phyloP scores from a whole-genome alignment of 2,888 invertebrate genomes.

The Parnassius smintheus region DNA sequence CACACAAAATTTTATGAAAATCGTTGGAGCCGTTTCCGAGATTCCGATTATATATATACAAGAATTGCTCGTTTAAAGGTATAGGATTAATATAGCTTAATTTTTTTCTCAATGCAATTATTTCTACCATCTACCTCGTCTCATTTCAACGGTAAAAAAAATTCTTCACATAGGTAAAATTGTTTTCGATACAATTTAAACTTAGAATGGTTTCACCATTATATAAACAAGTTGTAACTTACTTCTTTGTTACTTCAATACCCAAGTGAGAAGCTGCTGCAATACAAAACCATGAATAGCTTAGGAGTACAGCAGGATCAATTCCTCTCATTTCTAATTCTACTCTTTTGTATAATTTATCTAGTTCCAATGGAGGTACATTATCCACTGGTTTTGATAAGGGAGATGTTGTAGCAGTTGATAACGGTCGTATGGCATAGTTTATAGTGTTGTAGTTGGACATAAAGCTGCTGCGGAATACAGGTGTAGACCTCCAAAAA shows the following conservation, averaged over 20 bases:
- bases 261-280: slow-evolving; percentile 91
- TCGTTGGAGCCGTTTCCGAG: too few relatives aligned
- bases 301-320: slow-evolving; percentile 92
- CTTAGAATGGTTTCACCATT: too few relatives aligned
- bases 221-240: slow-evolving; percentile 4
- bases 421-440: slow-evolving; percentile 43
- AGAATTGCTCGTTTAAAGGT: too few relatives aligned
- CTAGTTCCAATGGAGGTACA: slow-evolving; percentile 67
- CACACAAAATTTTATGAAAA: too few relatives aligned
- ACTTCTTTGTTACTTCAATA: slow-evolving; percentile 87
- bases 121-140: too few relatives aligned
- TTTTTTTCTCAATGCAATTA: too few relatives aligned
- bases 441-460: slow-evolving; percentile 34
- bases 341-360: slow-evolving; percentile 90
- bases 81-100: too few relatives aligned
- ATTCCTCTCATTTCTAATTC: slow-evolving; percentile 93
- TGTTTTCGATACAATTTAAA: too few relatives aligned
- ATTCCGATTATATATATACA: too few relatives aligned
- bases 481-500: slow-evolving; percentile 52
- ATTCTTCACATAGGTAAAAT: too few relatives aligned
- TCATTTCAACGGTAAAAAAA: too few relatives aligned
- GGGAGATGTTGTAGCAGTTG: slow-evolving; percentile 42
- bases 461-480: slow-evolving; percentile 41
- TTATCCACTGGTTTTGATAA: slow-evolving; percentile 45
- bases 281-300: slow-evolving; percentile 92